Evolutionary conservation across 1,140 invertebrate genomes (phyloP).

Genomic region (Periplaneta americana): DNA sequence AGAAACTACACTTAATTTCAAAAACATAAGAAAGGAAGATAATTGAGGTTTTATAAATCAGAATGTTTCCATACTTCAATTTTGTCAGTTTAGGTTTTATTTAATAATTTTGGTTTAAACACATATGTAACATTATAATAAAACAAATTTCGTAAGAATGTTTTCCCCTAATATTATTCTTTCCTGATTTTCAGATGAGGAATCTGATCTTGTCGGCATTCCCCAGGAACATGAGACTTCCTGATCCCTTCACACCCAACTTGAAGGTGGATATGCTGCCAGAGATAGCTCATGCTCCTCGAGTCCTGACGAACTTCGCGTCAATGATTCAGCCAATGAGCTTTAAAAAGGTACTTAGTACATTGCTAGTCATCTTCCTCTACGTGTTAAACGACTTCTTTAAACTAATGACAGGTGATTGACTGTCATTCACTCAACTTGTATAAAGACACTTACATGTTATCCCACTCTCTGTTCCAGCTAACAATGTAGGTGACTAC

Average conservation of each 20-base stretch:
- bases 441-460: too few relatives aligned
- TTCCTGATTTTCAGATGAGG: conserved; percentile 76
- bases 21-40: too few relatives aligned
- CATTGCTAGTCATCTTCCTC: neutral
- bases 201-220: conserved; percentile 97
- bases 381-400: neutral
- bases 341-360: conserved; percentile 70
- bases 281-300: conserved; percentile 44
- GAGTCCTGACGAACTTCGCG: conserved; percentile 83
- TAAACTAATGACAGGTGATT: neutral
- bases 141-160: too few relatives aligned
- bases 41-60: too few relatives aligned
- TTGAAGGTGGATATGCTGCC: conserved; percentile 93
- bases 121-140: too few relatives aligned
- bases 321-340: conserved; percentile 78
- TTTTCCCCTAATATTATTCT: too few relatives aligned
- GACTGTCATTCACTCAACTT: neutral
- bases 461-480: too few relatives aligned
- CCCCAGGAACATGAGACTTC: conserved; percentile 94
- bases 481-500: too few relatives aligned
- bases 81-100: too few relatives aligned
- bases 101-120: too few relatives aligned
- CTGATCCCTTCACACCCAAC: conserved; percentile 97
- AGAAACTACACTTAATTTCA: too few relatives aligned
- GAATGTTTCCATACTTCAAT: too few relatives aligned